Percentiles rank a stretch among this genome's conserved stretches.
Conservation (phyloP, 37 sponge, comb jelly and placozoan genomes). For the Aphrocallistes beatrix region DNA sequence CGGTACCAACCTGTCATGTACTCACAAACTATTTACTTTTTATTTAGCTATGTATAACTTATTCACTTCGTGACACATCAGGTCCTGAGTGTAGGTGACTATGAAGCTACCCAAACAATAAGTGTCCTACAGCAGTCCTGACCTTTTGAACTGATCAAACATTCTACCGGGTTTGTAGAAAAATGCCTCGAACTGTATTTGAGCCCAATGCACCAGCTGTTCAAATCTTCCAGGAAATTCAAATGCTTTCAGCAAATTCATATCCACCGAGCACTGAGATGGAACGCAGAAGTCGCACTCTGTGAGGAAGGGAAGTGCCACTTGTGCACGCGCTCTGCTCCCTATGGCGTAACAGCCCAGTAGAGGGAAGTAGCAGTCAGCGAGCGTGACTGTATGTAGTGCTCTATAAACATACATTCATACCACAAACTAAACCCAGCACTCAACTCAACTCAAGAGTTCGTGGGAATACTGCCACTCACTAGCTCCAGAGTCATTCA, state of each 20-base stretch:
- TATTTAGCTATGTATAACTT: no score
- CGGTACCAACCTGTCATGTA: no score
- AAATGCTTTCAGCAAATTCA: constrained; percentile 75
- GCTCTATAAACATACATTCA: no score
- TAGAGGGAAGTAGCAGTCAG: constrained; percentile 78
- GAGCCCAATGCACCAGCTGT: constrained; percentile 95
- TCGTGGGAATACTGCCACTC: constrained; percentile 22
- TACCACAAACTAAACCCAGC: no score
- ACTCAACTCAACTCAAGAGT: no score
- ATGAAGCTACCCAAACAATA: no score
- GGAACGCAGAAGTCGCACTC: constrained; percentile 90
- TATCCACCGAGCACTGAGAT: constrained; percentile 73
- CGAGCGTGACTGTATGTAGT: no score
- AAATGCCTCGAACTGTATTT: constrained; percentile 77
- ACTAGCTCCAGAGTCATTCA: constrained; percentile 94
- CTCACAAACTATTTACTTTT: no score
- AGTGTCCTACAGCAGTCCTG: no score
- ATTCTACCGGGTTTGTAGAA: constrained; percentile 54
- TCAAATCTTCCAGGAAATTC: constrained; percentile 91
- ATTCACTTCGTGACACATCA: no score
- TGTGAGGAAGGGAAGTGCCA: constrained; percentile 69
- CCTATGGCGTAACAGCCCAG: constrained; percentile 87
- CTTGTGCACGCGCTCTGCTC: constrained; percentile 88
- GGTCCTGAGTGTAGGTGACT: no score
- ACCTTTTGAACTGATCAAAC: constrained; percentile 59